Conservation (phyloP, 2,888 invertebrate genomes). For the Crematogaster levior region DNA sequence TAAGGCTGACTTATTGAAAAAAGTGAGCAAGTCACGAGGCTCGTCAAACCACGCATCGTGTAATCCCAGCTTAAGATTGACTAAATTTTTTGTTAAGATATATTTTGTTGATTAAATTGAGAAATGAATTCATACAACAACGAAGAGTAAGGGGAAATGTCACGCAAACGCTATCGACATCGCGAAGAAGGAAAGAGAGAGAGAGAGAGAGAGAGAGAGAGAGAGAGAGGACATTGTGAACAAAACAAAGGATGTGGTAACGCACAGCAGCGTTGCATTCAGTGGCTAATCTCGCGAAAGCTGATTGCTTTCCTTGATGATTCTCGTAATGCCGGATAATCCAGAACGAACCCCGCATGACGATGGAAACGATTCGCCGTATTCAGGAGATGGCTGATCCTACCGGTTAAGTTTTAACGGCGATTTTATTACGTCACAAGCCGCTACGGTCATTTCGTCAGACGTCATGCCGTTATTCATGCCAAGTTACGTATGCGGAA, state of each 20-base stretch:
- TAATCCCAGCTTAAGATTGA: not conserved
- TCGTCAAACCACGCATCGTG: too few relatives aligned
- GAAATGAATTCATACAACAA: not conserved
- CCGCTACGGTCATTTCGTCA: slow-evolving; percentile 69
- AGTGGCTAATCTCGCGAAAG: slow-evolving; percentile 43
- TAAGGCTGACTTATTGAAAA: too few relatives aligned
- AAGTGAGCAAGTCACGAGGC: too few relatives aligned
- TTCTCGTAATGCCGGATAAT: slow-evolving; percentile 48
- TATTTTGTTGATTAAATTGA: not conserved
- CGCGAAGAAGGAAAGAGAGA: not conserved
- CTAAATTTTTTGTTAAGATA: not conserved
- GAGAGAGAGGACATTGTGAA: not conserved
- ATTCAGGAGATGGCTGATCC: slow-evolving; percentile 61
- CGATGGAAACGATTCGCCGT: slow-evolving; percentile 38
- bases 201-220: not conserved
- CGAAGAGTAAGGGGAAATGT: not conserved
- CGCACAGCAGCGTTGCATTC: slow-evolving; percentile 19
- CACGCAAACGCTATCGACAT: not conserved
- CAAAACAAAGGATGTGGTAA: slow-evolving; percentile 33
- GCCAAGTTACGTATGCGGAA: not conserved
- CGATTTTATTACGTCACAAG: slow-evolving; percentile 71
- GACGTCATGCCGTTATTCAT: slow-evolving; percentile 60
- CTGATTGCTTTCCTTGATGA: slow-evolving; percentile 21
- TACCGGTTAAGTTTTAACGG: slow-evolving; percentile 77
- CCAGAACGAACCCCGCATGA: not conserved